These are phyloP conservation scores for Carollia perspicillata DNA, from an alignment of 2,113 vertebrate genomes.

Conservation along the genomic window DNA sequence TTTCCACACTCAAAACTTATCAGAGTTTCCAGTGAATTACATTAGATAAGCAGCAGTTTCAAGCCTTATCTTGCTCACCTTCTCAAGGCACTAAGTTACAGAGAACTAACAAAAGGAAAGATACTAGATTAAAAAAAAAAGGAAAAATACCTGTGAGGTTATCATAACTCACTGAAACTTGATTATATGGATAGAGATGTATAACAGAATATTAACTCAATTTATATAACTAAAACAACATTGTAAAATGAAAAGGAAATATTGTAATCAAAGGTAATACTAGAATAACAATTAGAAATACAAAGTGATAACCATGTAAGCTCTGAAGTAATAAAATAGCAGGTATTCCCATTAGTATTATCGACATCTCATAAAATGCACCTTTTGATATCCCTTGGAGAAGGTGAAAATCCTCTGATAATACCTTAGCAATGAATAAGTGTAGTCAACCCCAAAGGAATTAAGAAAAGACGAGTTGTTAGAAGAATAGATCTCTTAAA, in stretches of 20 bases:
- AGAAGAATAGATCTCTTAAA: constrained; percentile 42
- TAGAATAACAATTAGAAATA: constrained; percentile 51
- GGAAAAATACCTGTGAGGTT: not conserved
- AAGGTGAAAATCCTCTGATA: constrained; percentile 57
- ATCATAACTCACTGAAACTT: constrained; percentile 4
- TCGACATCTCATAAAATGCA: constrained; percentile 43
- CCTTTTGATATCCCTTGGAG: constrained; percentile 46
- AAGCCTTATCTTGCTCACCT: constrained; percentile 48
- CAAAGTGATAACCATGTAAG: constrained; percentile 44
- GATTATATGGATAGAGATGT: not conserved
- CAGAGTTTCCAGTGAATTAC: constrained; percentile 17
- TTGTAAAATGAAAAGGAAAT: constrained; percentile 45
- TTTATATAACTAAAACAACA: constrained; percentile 39
- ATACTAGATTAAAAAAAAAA: not conserved
- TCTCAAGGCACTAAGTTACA: not conserved
- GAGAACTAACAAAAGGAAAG: not conserved
- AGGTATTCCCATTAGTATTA: constrained; percentile 50
- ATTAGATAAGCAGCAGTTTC: constrained; percentile 32
- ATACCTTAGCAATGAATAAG: constrained; percentile 35
- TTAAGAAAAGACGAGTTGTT: constrained; percentile 61
- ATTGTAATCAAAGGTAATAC: constrained; percentile 8
- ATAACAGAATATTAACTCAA: constrained; percentile 18
- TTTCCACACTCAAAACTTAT: constrained; percentile 35
- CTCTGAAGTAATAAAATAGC: constrained; percentile 30
- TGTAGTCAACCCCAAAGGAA: constrained; percentile 40